A percentile compares a stretch with the other conserved stretches of the same genome.
Conservation (phyloP, 64 coral and sea anemone species). For the Actinia equina region DNA sequence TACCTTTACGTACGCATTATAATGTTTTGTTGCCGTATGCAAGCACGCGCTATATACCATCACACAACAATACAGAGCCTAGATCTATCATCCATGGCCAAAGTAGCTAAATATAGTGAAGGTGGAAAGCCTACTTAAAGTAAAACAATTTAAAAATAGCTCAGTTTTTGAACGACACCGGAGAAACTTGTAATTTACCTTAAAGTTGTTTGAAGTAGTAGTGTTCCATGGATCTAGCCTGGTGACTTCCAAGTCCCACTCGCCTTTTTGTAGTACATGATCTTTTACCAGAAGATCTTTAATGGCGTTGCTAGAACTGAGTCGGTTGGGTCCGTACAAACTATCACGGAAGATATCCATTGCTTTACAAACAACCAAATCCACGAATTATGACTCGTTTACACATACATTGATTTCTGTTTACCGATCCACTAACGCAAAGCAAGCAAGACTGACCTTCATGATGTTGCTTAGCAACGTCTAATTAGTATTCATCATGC, state of each 20-base stretch:
- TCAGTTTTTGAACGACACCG: neutral
- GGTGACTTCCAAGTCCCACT: conserved; percentile 38
- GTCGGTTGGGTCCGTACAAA: conserved; percentile 69
- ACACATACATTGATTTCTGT: neutral
- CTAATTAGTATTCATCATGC: conserved; percentile 25
- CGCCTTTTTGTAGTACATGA: conserved; percentile 68
- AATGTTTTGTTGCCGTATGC: too few species aligned
- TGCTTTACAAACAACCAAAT: neutral
- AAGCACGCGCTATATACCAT: too few species aligned
- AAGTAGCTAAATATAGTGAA: too few species aligned
- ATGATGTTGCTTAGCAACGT: neutral
- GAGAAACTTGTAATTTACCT: conserved; percentile 28
- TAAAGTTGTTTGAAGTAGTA: conserved; percentile 52
- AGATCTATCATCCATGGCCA: too few species aligned
- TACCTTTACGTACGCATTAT: too few species aligned
- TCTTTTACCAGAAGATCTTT: conserved; percentile 72
- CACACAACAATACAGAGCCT: too few species aligned
- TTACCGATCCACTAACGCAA: neutral
- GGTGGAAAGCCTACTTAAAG: too few species aligned
- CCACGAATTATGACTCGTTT: neutral
- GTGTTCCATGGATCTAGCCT: conserved; percentile 56
- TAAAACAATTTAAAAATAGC: too few species aligned
- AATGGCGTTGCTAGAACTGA: conserved; percentile 61
- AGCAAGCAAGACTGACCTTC: neutral
- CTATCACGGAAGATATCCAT: conserved; percentile 50